Evolutionary conservation across 2,888 invertebrate species (phyloP).

Genomic region (Aethes cnicana): DNA sequence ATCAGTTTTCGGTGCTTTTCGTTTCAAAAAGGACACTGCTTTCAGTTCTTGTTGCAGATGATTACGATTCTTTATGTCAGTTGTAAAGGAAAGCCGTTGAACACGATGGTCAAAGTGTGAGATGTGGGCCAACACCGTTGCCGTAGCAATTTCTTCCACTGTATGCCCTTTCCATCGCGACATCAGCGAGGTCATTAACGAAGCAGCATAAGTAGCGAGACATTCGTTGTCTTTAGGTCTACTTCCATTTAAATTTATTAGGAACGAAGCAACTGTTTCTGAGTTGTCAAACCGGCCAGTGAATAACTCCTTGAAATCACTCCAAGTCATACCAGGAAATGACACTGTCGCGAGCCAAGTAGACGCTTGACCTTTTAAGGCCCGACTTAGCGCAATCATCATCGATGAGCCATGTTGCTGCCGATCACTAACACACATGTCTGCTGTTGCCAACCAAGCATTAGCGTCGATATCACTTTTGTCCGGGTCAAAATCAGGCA

Average conservation of each 20-base stretch:
- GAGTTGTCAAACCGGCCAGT: background rate
- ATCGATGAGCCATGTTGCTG: background rate
- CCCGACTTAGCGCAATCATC: too few species aligned
- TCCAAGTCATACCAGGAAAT: slow-evolving; percentile 18
- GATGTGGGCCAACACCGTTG: too few species aligned
- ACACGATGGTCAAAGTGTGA: too few species aligned
- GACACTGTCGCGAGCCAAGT: slow-evolving; percentile 13
- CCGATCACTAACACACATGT: background rate
- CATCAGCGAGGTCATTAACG: background rate
- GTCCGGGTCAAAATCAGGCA: background rate
- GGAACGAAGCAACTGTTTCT: background rate
- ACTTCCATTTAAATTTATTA: background rate
- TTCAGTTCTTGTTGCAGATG: background rate
- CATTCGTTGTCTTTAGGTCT: background rate
- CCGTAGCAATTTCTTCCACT: too few species aligned
- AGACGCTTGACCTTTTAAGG: slow-evolving; percentile 16
- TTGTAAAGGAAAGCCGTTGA: too few species aligned
- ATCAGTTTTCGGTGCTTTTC: background rate
- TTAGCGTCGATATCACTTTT: background rate
- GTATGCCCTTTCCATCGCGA: too few species aligned
- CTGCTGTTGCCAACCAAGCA: too few species aligned
- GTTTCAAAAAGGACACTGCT: background rate
- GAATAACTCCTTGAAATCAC: slow-evolving; percentile 19
- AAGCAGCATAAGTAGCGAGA: background rate
- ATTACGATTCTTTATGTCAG: too few species aligned